These are phyloP conservation scores for Euura saliciscinereae DNA, from an alignment of 1,140 invertebrate species.

Conservation along the genomic window DNA sequence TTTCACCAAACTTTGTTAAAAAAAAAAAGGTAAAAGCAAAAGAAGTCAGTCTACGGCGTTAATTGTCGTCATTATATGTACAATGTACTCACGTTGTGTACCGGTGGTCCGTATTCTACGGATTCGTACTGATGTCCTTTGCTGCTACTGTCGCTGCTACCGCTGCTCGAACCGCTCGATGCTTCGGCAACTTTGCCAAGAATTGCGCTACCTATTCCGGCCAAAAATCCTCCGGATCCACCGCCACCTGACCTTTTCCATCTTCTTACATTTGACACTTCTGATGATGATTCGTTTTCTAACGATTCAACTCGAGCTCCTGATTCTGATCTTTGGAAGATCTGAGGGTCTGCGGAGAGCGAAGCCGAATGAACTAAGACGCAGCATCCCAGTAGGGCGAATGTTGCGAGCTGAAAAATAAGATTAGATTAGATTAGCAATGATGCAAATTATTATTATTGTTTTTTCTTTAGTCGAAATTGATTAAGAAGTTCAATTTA, in stretches of 20 bases:
- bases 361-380: background rate
- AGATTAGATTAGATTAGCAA: too few relatives aligned
- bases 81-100: constrained; percentile 8
- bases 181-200: constrained; percentile 47
- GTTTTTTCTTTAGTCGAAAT: too few relatives aligned
- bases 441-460: too few relatives aligned
- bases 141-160: background rate
- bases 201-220: constrained; percentile 49
- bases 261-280: constrained; percentile 19
- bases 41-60: too few relatives aligned
- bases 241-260: constrained; percentile 32
- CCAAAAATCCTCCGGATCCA: constrained; percentile 40
- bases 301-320: too few relatives aligned
- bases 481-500: too few relatives aligned
- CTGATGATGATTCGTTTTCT: too few relatives aligned
- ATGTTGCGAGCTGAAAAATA: background rate
- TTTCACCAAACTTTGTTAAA: too few relatives aligned
- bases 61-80: too few relatives aligned
- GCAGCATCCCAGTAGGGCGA: background rate
- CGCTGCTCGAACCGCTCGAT: constrained; percentile 23
- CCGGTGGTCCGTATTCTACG: constrained; percentile 15
- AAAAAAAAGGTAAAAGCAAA: too few relatives aligned
- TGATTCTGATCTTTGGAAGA: background rate
- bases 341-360: background rate
- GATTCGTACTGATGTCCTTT: background rate